Evolutionary conservation across 2,113 vertebrate species (phyloP).

Genomic region (Carlito syrichta): DNA sequence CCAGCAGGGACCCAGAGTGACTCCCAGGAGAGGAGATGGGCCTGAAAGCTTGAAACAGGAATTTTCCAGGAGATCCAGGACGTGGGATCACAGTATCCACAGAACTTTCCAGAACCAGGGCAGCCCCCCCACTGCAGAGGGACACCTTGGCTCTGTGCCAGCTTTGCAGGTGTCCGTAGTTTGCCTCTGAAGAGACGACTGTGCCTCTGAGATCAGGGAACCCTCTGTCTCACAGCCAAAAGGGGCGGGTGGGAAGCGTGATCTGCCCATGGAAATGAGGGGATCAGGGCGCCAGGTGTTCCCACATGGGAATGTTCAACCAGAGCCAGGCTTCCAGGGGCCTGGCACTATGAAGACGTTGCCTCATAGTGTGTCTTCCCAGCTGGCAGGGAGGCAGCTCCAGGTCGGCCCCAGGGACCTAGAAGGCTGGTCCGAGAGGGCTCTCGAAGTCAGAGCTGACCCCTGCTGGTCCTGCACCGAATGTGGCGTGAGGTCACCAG

Average conservation of each 20-base stretch:
- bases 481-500: background rate
- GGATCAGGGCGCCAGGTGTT: rapidly evolving
- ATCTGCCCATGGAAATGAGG: background rate
- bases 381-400: background rate
- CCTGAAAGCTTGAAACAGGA: background rate
- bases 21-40: background rate
- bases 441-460: too few relatives aligned
- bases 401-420: background rate
- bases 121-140: background rate
- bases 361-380: background rate
- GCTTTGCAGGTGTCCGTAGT: background rate
- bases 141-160: background rate
- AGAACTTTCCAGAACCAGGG: background rate
- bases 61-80: background rate
- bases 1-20: rapidly evolving
- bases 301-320: rapidly evolving
- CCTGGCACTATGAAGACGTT: background rate
- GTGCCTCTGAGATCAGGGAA: background rate
- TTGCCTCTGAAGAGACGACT: background rate
- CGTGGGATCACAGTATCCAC: background rate
- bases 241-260: background rate
- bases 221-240: background rate
- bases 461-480: background rate
- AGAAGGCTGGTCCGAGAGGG: too few relatives aligned
- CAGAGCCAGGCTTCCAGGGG: background rate